phyloP scores from a whole-genome alignment of 2,797 vertebrate species.

The Podarcis lilfordi region DNA sequence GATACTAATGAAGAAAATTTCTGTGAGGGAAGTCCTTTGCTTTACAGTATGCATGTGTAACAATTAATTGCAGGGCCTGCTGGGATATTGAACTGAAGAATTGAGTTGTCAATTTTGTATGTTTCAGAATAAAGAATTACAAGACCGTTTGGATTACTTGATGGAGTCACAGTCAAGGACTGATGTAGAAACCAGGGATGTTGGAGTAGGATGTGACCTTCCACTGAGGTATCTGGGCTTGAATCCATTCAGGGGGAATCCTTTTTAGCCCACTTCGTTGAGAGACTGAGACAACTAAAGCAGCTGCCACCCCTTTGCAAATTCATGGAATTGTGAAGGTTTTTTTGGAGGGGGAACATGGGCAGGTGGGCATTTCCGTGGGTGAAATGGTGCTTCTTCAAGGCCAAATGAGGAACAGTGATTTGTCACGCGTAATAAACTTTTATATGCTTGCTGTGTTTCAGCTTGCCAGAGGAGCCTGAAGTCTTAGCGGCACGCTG shows the following conservation, averaged over 20 bases:
- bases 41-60: background rate
- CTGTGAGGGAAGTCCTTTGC: too few relatives aligned
- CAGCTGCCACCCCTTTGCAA: background rate
- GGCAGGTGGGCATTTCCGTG: too few relatives aligned
- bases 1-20: too few relatives aligned
- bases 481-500: conserved; percentile 55
- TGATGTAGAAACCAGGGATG: conserved; percentile 86
- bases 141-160: conserved; percentile 96
- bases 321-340: too few relatives aligned
- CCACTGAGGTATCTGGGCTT: conserved; percentile 83
- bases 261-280: background rate
- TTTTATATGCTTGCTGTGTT: conserved; percentile 43
- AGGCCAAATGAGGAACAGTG: conserved; percentile 9
- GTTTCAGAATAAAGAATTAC: conserved; percentile 95
- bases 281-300: background rate
- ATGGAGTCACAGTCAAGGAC: conserved; percentile 85
- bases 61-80: background rate
- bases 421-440: conserved; percentile 33
- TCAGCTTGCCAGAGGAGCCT: conserved; percentile 41
- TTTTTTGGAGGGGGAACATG: background rate
- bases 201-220: conserved; percentile 88
- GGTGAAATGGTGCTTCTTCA: background rate
- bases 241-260: background rate
- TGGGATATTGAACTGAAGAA: background rate
- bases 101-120: conserved; percentile 40